Evolutionary conservation across 2,797 vertebrate species (phyloP).

Genomic region (Bufotes viridis): DNA sequence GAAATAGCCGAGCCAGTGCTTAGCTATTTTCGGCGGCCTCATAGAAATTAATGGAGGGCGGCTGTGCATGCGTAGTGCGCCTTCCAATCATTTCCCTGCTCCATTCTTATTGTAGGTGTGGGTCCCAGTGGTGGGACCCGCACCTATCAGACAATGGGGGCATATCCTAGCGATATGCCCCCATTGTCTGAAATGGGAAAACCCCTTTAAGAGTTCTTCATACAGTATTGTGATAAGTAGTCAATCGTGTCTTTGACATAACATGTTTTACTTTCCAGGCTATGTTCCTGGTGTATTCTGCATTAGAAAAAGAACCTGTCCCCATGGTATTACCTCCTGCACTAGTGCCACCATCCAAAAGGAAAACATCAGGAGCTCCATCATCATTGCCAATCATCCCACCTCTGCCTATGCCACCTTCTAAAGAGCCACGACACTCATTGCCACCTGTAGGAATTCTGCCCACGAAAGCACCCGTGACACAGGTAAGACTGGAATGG

Average conservation of each 20-base stretch:
- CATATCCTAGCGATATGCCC: too few species aligned
- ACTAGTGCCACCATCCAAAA: constrained; percentile 94
- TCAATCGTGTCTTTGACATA: neutral
- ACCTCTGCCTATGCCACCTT: constrained; percentile 81
- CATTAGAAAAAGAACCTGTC: constrained; percentile 94
- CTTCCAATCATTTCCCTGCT: too few species aligned
- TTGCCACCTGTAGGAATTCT: constrained; percentile 81
- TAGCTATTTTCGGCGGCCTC: too few species aligned
- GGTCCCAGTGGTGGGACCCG: too few species aligned
- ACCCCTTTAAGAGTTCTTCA: too few species aligned
- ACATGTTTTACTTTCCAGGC: constrained; percentile 77
- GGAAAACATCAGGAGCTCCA: constrained; percentile 84
- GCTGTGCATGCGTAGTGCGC: too few species aligned
- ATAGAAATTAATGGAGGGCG: too few species aligned
- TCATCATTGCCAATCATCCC: constrained; percentile 82
- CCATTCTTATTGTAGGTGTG: too few species aligned
- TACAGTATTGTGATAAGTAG: too few species aligned
- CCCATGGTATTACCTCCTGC: constrained; percentile 92
- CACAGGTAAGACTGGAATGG: constrained; percentile 74
- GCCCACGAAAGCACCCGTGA: constrained; percentile 80
- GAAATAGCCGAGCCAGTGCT: too few species aligned
- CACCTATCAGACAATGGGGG: too few species aligned
- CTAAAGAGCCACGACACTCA: constrained; percentile 86
- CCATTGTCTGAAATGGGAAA: too few species aligned
- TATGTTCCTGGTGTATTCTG: constrained; percentile 98